Evolutionary conservation across 1,140 invertebrate species (phyloP).

Genomic region (Anastatus disparis): DNA sequence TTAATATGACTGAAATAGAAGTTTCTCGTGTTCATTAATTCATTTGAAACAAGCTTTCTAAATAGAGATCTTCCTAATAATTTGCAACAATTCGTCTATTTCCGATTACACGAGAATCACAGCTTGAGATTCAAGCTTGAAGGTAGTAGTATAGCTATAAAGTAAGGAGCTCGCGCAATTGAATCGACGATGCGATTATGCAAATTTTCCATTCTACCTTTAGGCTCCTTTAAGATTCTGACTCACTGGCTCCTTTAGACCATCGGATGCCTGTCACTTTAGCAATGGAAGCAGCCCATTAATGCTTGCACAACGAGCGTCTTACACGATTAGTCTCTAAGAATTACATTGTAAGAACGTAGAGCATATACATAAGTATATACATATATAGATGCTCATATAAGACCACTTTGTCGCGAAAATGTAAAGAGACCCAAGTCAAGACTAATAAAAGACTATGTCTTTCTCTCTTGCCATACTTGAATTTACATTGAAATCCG

Average conservation of each 20-base stretch:
- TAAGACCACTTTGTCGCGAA: neutral
- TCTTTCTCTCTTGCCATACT: too few relatives aligned
- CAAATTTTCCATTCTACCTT: neutral
- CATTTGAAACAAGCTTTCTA: too few relatives aligned
- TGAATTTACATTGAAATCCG: conserved; percentile 30
- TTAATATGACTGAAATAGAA: too few relatives aligned
- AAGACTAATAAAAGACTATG: neutral
- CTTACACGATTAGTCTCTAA: conserved; percentile 14
- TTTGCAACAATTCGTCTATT: too few relatives aligned
- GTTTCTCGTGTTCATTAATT: too few relatives aligned
- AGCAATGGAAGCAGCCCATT: neutral
- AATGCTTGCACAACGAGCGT: neutral
- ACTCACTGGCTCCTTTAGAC: neutral
- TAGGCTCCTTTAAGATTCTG: neutral
- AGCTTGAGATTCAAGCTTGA: neutral
- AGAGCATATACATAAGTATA: too few relatives aligned
- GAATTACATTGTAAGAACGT: neutral
- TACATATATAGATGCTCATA: too few relatives aligned
- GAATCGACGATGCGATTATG: conserved; percentile 17
- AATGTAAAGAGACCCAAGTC: too few relatives aligned
- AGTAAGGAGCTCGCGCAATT: neutral
- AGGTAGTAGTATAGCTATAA: neutral
- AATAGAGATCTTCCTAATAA: too few relatives aligned
- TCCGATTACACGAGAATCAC: neutral
- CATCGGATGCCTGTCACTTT: neutral